Percentiles rank a stretch among this genome's conserved stretches.
Conservation (phyloP, 2,888 invertebrate species). For the Caenorhabditis sp. region DNA sequence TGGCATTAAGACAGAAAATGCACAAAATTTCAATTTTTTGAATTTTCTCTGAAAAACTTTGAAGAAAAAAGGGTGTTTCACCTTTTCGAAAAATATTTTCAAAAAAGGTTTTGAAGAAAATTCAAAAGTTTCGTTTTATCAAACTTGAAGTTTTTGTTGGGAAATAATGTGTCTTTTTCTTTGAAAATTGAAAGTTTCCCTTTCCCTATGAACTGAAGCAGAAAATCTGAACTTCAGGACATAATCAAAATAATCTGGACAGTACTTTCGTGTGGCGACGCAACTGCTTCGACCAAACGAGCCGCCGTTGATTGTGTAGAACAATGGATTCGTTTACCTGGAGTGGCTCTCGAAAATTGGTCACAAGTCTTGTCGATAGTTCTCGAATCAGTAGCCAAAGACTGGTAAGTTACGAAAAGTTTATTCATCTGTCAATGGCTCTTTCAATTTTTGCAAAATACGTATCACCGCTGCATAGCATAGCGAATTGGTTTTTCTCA, state of each 20-base stretch:
- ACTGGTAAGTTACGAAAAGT: slow-evolving; percentile 26
- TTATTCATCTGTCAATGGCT: background rate
- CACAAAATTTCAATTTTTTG: background rate
- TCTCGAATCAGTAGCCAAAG: slow-evolving; percentile 43
- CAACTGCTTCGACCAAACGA: slow-evolving; percentile 54
- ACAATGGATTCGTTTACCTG: slow-evolving; percentile 62
- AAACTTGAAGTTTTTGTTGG: too few relatives aligned
- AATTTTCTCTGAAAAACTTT: background rate
- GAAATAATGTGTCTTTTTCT: too few relatives aligned
- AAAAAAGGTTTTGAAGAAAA: too few relatives aligned
- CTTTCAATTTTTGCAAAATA: background rate
- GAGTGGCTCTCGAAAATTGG: slow-evolving; percentile 48
- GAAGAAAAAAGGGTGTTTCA: background rate
- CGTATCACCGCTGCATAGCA: too few relatives aligned
- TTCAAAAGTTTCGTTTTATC: too few relatives aligned
- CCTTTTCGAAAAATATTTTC: slow-evolving; percentile 2
- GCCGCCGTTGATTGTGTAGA: slow-evolving; percentile 67
- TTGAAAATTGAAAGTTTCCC: too few relatives aligned
- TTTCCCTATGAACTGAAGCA: too few relatives aligned
- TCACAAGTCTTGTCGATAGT: slow-evolving; percentile 44
- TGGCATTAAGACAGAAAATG: background rate
- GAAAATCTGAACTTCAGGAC: too few relatives aligned
- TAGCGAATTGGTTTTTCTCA: too few relatives aligned
- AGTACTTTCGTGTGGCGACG: slow-evolving; percentile 50
- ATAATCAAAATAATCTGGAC: slow-evolving; percentile 55